Conservation (phyloP, 2,797 vertebrate species). For the Siniperca undulata region DNA sequence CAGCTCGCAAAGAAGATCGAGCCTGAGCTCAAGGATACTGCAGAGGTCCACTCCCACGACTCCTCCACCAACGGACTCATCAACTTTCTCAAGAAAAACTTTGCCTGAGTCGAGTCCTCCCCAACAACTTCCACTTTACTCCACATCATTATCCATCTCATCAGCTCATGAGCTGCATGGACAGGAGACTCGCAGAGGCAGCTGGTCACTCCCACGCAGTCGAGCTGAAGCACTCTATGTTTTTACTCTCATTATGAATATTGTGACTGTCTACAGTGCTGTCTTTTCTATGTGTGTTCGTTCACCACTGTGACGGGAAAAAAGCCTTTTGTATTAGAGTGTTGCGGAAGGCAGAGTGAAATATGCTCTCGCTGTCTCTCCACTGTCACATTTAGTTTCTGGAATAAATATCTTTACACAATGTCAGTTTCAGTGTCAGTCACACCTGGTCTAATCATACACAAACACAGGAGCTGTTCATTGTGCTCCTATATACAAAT, state of each 20-base stretch:
- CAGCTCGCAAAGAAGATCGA: conserved; percentile 98
- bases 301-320: conserved; percentile 40
- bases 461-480: background rate
- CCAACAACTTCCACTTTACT: conserved; percentile 13
- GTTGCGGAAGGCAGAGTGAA: conserved; percentile 18
- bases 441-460: background rate
- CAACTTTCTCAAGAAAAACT: conserved; percentile 95
- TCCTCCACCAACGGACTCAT: conserved; percentile 97
- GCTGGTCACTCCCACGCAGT: conserved; percentile 71
- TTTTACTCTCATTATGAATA: conserved; percentile 70
- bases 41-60: conserved; percentile 93
- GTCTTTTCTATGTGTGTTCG: conserved; percentile 48
- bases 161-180: conserved; percentile 46
- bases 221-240: conserved; percentile 75
- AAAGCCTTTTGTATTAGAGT: conserved; percentile 50
- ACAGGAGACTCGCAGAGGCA: conserved; percentile 66
- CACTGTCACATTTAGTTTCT: conserved; percentile 33
- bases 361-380: conserved; percentile 21
- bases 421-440: background rate
- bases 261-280: conserved; percentile 55
- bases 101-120: conserved; percentile 80
- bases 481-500: background rate
- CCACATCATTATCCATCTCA: conserved; percentile 49
- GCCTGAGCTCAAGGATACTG: conserved; percentile 90
- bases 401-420: conserved; percentile 66